phyloP scores from a whole-genome alignment of 37 sponge, comb jelly and placozoan genomes.

The Bolinopsis microptera region DNA sequence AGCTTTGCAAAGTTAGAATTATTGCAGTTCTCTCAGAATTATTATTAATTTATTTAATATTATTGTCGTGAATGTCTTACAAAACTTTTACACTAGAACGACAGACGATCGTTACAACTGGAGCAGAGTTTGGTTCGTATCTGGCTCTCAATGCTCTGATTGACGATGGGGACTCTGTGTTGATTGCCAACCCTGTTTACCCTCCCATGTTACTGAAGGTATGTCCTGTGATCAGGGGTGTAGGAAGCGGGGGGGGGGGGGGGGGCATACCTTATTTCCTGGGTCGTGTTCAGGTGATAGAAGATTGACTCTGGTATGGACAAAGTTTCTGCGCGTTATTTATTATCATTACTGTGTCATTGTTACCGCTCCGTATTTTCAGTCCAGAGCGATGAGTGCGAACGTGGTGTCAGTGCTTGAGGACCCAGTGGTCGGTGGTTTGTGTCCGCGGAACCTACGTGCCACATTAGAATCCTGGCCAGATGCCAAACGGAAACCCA shows the following conservation, averaged over 20 bases:
- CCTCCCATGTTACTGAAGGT: conserved; percentile 30
- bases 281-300: too few species aligned
- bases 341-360: too few species aligned
- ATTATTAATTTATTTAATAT: too few species aligned
- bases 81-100: too few species aligned
- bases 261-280: neutral
- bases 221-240: too few species aligned
- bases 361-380: too few species aligned
- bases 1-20: too few species aligned
- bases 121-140: conserved; percentile 45
- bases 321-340: too few species aligned
- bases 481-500: neutral
- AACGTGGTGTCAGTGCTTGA: neutral
- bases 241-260: too few species aligned
- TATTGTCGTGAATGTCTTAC: too few species aligned
- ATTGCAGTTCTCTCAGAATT: too few species aligned
- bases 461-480: neutral
- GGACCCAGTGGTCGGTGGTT: conserved; percentile 1
- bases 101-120: conserved; percentile 7
- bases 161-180: neutral
- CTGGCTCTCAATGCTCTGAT: conserved; percentile 7
- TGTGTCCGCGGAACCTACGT: neutral
- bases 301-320: too few species aligned
- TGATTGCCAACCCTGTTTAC: neutral
- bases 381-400: neutral